Evolutionary conservation across 2,888 invertebrate genomes (phyloP), one percentile per base, ranked within the genome.

Genomic region (Iselma pallidipennis): DNA sequence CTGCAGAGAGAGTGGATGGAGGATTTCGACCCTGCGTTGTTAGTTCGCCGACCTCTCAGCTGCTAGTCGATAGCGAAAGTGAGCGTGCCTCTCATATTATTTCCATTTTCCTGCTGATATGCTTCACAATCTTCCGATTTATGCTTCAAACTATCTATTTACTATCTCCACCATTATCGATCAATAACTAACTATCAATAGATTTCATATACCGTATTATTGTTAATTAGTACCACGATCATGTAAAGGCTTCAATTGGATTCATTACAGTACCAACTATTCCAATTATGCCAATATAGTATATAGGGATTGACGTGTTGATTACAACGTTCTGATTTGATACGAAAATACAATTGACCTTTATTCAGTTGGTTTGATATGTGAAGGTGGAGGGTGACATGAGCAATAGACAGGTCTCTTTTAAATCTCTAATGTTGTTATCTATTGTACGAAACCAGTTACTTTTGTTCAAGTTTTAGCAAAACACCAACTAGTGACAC

Each of bases 41-140:
- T 54, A 55, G 70, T 68, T 68, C 71, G 66, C 58, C 60, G 71
- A 71, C 71, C 71, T 65, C 67, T 60, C 66, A 63, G 66, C 65
- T 61, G 57, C 65, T 59, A 70, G 72, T 70, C 73, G 71, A 74
- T 73, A 74, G 71, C 69, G 74, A 74, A 74, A 74, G 74, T 74
- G 70, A 71, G 65, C 71, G 68, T 63, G 66, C 69, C 70, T 71
- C 69, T 66, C 63, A 66, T 66, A 71, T 71, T 69, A 70, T 66
- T n/a, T 62, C 61, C 59, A 61, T 58, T 55, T 65, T 64, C 67
- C 61, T 67, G 61, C 61, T 63, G 61, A 54, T 51, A 50, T 37
- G 29, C 26, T 49, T 57, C 37, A 49, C n/a, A 59, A 55, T 55
- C 59, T 50, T 51, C 28, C 12, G 25, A 28, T 6, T 23, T 50